Base-by-base conservation (phyloP, 2,797 vertebrate species). In the Triplophysa bombifrons region DNA sequence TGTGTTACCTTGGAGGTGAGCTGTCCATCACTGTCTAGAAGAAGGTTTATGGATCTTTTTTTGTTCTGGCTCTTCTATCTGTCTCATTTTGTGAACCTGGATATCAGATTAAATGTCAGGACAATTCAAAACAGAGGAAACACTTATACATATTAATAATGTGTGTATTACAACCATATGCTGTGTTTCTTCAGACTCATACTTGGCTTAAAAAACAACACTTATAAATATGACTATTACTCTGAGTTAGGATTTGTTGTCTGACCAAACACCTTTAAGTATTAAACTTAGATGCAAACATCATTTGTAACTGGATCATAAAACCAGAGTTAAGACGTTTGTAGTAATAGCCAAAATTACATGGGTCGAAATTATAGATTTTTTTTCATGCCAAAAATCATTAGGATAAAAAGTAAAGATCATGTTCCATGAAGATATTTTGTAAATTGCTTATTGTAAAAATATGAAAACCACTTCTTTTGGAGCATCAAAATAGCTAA, bases 81-180 rank as follows among this genome's bases (percentile, higher is more conserved):
- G 34, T 56, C 50, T 68, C 9, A 0, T n/a, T 25, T 80, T 38
- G 17, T 61, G 8, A 80, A 80, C 27, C 30, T 82, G 79, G 82
- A 86, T 85, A 69, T 77, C 58, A 67, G 77, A 85, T 88, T 78
- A 81, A 75, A 48, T 67, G 74, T 56, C 55, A 27, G 9, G 34
- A 69, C 53, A 80, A 86, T 74, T 10, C 71, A 85, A 86, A 87
- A 77, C 84, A 85, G 74, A 85, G 64, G 72, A 85, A 58, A 63
- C n/a, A 27, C 51, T 16, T 55, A 5, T 41, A 16, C 50, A 27
- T 16, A 55, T 66, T 44, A 64, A 63, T 64, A 16, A 74, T 50
- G 30, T 10, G 50, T 50, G 25, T 25, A 55, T 56, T 75, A 19
- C 1, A 11, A 50, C 20, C 50, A 22, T n/a, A 9, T 14, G 7